A percentile compares a stretch with the other conserved stretches of the same genome.
These are phyloP conservation scores for Cepaea nemoralis DNA, from an alignment of 1,140 invertebrate species.

Conservation along the genomic window DNA sequence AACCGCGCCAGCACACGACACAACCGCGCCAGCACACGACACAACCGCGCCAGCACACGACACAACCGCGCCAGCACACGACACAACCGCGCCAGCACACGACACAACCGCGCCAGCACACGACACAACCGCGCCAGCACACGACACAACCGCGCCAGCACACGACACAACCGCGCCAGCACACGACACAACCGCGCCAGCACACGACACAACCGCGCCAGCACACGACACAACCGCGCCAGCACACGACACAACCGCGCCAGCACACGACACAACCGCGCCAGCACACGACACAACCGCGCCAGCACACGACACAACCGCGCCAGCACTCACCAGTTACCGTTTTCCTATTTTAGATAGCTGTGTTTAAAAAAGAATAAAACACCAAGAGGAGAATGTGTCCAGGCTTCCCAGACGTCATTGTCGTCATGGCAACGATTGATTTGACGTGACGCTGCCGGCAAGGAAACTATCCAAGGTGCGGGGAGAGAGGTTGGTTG, in stretches of 20 bases:
- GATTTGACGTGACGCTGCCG: not conserved
- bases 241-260: too few species aligned
- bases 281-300: too few species aligned
- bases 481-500: not conserved
- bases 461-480: not conserved
- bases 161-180: too few species aligned
- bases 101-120: not conserved
- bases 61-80: not conserved
- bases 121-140: not conserved
- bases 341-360: not conserved
- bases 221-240: too few species aligned
- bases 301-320: not conserved
- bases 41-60: not conserved
- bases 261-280: too few species aligned
- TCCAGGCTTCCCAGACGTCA: constrained; percentile 7
- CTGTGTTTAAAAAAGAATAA: too few species aligned
- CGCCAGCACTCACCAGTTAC: not conserved
- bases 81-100: not conserved
- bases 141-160: too few species aligned
- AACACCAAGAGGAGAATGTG: too few species aligned
- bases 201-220: too few species aligned
- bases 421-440: constrained; percentile 6
- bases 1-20: not conserved
- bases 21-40: not conserved
- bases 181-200: too few species aligned